Evolutionary conservation across 2,113 vertebrate species (phyloP).

Genomic region (Oryctolagus cuniculus): mOryCun1.1 NC_091441.1:8046501-8047000

Average conservation of each 20-base stretch:
- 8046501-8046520: not conserved
- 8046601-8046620: not conserved
- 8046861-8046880: constrained; percentile 7
- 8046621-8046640: not conserved
- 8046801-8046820: constrained; percentile 28
- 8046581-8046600: not conserved
- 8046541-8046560: not conserved
- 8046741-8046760: not conserved
- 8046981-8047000: not conserved
- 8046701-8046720: constrained; percentile 33
- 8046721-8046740: constrained; percentile 53
- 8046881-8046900: not conserved
- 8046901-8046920: not conserved
- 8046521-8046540: not conserved
- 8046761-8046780: constrained; percentile 18
- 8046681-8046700: constrained; percentile 48
- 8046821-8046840: not conserved
- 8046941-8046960: not conserved
- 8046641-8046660: not conserved
- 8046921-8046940: not conserved
- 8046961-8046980: not conserved
- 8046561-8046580: not conserved
- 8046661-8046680: constrained; percentile 52
- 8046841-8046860: not conserved
- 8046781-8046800: constrained; percentile 36